A percentile compares a stretch with the other conserved stretches of the same genome.
Evolutionary conservation across 2,113 vertebrate species (phyloP).

Genomic region (Stegastes partitus): DNA sequence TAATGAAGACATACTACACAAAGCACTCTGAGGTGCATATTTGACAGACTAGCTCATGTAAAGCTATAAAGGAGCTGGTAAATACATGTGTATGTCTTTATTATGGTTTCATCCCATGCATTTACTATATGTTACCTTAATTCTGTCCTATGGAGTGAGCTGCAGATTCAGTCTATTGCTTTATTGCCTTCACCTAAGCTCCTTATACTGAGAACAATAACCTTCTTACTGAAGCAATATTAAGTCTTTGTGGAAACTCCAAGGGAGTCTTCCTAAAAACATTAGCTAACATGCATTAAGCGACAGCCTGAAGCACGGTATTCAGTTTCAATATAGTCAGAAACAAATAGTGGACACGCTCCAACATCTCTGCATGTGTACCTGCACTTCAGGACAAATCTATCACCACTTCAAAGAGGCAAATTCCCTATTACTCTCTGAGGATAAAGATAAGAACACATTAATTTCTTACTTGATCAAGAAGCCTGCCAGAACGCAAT

Average conservation of each 20-base stretch:
- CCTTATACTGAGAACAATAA: conserved; percentile 43
- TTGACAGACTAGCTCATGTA: conserved; percentile 9
- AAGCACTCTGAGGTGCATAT: conserved; percentile 34
- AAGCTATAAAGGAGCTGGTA: background rate
- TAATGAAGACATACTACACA: conserved; percentile 39
- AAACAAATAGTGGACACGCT: conserved; percentile 30
- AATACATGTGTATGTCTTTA: conserved; percentile 16
- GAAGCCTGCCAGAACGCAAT: conserved; percentile 43
- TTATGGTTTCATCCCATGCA: conserved; percentile 22
- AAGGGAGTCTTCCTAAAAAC: conserved; percentile 40
- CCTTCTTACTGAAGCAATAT: conserved; percentile 48
- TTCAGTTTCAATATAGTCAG: conserved; percentile 67
- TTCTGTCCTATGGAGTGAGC: background rate
- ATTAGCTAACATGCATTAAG: conserved; percentile 38
- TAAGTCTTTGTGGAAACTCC: conserved; percentile 46
- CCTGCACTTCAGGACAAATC: conserved; percentile 41
- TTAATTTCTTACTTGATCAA: conserved; percentile 45
- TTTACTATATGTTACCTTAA: conserved; percentile 18
- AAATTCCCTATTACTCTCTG: conserved; percentile 14
- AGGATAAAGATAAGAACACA: conserved; percentile 33
- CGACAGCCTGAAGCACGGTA: conserved; percentile 49
- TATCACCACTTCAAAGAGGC: conserved; percentile 17
- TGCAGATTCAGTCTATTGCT: background rate
- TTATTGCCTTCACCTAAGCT: conserved; percentile 13
- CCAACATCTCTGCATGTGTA: conserved; percentile 20